Base-by-base conservation (phyloP, 1,140 invertebrate species). In the Drosophila ambigua region DNA sequence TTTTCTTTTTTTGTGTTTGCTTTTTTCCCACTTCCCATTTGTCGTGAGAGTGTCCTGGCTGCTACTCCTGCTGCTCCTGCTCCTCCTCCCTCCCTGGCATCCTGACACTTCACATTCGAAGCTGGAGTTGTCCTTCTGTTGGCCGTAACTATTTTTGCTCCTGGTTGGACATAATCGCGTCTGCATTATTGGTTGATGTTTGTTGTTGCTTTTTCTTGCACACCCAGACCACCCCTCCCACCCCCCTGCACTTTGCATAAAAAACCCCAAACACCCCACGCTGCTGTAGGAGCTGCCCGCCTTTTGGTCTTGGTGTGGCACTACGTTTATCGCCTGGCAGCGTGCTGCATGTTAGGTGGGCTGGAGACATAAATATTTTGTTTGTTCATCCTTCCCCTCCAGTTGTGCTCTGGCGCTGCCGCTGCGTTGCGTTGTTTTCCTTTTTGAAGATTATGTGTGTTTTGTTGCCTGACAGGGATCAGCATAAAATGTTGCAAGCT, bases 401-500 rank as follows among this genome's bases (percentile, higher is more conserved):
- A 11, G 13, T 28, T 52, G 24, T 49, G 24, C 71, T 46, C 54
- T 43, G 41, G 5, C 39, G 63, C 58, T 71, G 62, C 20, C 20
- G 20, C 20, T 20, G 20, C 77, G 43, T 66, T 62, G 31, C 41
- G 83, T 85, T 91, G 87, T 90, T 91, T 91, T 90, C 83, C 87
- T 91, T 91, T 91, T 91, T 91, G 85, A 90, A 91, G 90, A 91
- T 91, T 91, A 91, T 91, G 90, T 91, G 90, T 91, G 90, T 91
- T 91, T 91, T 91, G 90, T 91, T 90, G 78, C 85, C 90, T 91
- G 90, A 91, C 90, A 91, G 90, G 90, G 90, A 91, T 91, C 90
- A 91, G 90, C 90, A 91, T 91, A 91, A 91, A 91, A 91, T 91
- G 90, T 91, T 91, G 90, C 90, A 90, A 91, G 82, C 90, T 91